Evolutionary conservation across 2,888 invertebrate genomes (phyloP).

Genomic region (Biston betularia): DNA sequence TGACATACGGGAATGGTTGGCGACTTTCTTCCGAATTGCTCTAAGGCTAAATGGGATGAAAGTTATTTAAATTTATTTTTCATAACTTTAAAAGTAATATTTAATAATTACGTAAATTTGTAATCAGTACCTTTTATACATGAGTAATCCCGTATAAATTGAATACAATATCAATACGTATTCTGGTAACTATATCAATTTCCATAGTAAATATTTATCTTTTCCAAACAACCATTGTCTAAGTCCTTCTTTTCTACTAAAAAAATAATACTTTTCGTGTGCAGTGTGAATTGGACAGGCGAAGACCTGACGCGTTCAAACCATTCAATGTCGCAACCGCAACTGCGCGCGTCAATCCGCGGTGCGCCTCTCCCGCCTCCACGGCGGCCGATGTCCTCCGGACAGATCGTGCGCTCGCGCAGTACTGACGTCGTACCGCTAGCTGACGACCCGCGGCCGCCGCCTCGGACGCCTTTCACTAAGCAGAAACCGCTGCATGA

Average conservation of each 20-base stretch:
- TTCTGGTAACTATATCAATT: no score
- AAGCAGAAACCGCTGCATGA: slow-evolving; percentile 60
- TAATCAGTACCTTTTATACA: no score
- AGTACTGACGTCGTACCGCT: slow-evolving; percentile 63
- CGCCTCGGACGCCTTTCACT: slow-evolving; percentile 58
- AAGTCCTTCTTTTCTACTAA: background rate
- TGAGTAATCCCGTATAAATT: no score
- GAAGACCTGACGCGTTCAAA: slow-evolving; percentile 70
- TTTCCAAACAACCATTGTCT: background rate
- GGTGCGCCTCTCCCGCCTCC: slow-evolving; percentile 50
- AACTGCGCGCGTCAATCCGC: slow-evolving; percentile 41
- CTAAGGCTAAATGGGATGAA: no score
- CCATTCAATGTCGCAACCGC: slow-evolving; percentile 69
- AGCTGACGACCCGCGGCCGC: slow-evolving; percentile 61
- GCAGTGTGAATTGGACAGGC: slow-evolving; percentile 79
- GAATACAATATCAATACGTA: no score
- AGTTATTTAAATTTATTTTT: no score
- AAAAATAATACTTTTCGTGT: background rate
- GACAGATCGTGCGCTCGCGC: slow-evolving; percentile 63
- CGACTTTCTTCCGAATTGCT: no score
- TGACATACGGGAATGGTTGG: no score
- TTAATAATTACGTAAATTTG: no score
- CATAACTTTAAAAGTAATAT: no score
- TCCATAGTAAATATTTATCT: background rate
- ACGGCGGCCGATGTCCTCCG: slow-evolving; percentile 48